A percentile compares a stretch with the other conserved stretches of the same genome.
Conservation (phyloP, 2,888 invertebrate genomes). For the Matsumyia berberina region DNA sequence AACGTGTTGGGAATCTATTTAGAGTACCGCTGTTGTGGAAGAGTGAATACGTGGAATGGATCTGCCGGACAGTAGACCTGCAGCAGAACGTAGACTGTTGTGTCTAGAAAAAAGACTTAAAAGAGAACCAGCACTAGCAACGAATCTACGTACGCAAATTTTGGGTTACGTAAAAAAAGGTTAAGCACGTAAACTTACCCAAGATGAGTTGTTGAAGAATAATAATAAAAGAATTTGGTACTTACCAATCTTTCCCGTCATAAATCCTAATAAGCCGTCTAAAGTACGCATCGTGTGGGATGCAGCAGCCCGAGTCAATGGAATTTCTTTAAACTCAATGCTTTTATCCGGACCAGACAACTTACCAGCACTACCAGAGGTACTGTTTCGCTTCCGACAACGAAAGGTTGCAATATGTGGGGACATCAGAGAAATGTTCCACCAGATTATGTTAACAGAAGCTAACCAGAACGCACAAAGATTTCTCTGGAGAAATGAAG, state of each 20-base stretch:
- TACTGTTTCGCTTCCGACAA: slow-evolving; percentile 32
- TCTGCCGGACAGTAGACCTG: slow-evolving; percentile 19
- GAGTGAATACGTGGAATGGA: neutral
- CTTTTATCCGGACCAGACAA: slow-evolving; percentile 80
- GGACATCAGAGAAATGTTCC: slow-evolving; percentile 53
- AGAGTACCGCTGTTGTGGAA: slow-evolving; percentile 26
- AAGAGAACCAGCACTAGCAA: slow-evolving; percentile 12
- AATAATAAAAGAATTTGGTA: slow-evolving; percentile 69
- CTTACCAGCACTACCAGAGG: slow-evolving; percentile 14
- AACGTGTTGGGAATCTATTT: neutral
- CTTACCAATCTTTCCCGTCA: slow-evolving; percentile 77
- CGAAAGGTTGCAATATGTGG: slow-evolving; percentile 29
- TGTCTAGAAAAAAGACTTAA: slow-evolving; percentile 14
- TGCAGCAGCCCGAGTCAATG: slow-evolving; percentile 79
- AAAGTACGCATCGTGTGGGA: slow-evolving; percentile 80
- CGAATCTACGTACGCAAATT: slow-evolving; percentile 47
- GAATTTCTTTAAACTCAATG: slow-evolving; percentile 77
- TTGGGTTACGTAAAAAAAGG: slow-evolving; percentile 62
- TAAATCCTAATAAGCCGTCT: slow-evolving; percentile 78
- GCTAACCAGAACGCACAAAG: slow-evolving; percentile 57
- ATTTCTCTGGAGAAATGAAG: slow-evolving; percentile 67
- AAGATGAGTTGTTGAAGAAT: slow-evolving; percentile 42
- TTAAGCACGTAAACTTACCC: slow-evolving; percentile 64
- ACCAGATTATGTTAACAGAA: slow-evolving; percentile 53
- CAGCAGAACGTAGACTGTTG: slow-evolving; percentile 16